A percentile compares a stretch with the other conserved stretches of the same genome.
phyloP scores from a whole-genome alignment of 2,797 vertebrate species.

The Taeniopygia guttata region DNA sequence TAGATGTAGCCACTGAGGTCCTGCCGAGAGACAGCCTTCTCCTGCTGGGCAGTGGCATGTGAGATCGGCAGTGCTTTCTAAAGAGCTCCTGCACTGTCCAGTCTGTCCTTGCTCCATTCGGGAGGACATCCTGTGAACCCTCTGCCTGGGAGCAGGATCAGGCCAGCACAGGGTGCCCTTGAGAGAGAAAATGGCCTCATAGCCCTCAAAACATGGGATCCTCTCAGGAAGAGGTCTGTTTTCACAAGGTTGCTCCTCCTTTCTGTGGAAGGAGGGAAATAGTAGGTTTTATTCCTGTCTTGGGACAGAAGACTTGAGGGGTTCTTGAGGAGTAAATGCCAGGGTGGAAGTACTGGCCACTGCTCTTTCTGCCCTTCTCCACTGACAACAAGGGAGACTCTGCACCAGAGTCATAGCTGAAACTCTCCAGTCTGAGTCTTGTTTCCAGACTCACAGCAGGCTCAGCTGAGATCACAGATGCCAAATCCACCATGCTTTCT shows the following conservation, averaged over 20 bases:
- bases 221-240: not conserved
- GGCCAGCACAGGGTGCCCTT: not conserved
- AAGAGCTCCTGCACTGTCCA: not conserved
- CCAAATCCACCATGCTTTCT: not conserved
- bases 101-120: not conserved
- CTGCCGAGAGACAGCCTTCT: not conserved
- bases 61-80: not conserved
- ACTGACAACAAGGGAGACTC: not conserved
- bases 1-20: constrained; percentile 12
- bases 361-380: not conserved
- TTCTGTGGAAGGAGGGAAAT: not conserved
- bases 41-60: constrained; percentile 1
- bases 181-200: not conserved
- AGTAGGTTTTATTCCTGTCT: not conserved
- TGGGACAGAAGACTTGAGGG: not conserved
- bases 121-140: not conserved
- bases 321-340: not conserved
- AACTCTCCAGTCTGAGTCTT: not conserved
- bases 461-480: not conserved
- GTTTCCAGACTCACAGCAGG: not conserved
- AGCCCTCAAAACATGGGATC: not conserved
- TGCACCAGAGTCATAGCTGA: not conserved
- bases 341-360: not conserved
- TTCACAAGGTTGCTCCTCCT: not conserved
- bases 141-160: not conserved